Base-by-base conservation (phyloP, 2,888 invertebrate genomes). In the Plusia festucae region DNA sequence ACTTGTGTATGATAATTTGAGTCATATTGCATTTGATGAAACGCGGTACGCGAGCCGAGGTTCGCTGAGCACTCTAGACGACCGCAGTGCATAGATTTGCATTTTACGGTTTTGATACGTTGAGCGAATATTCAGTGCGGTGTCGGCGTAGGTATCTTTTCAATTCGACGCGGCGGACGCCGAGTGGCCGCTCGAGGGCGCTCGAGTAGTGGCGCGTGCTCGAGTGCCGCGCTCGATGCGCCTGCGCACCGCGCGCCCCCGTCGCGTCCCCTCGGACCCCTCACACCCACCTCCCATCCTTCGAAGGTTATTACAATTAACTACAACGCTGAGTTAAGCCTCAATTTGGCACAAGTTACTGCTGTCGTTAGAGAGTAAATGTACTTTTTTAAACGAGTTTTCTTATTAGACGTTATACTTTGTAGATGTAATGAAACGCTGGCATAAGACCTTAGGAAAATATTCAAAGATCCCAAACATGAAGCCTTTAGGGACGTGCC, bases 31-130 rank as follows among this genome's bases (percentile, higher is more conserved):
- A 92, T 93, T 94, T 92, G 91, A 93, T 92, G 91, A 90, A 93
- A 91, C 85, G 87, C 88, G 84, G 87, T 82, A 75, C 82, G 85
- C 79, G 82, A 83, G 78, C 81, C 82, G 82, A 78, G 86, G 80
- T 86, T 85, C 84, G 84, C 86, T 84, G 88, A 90, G 92, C 86
- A 91, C 92, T 90, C 89, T 90, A 92, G 92, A 93, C 91, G 89
- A 91, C 91, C 92, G 90, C 91, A 91, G 91, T 91, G 93, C 93
- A 93, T 93, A 93, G 93, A 94, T 95, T 95, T 95, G 93, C 95
- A 94, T 94, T 94, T 94, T 94, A 93, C 92, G 88, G 92, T 93
- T 94, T 93, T 93, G 93, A 93, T 94, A 94, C 91, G 91, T 92
- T 81, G 91, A 90, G 91, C 93, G 93, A 93, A 94, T 93, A 94